phyloP scores from a whole-genome alignment of 2,888 invertebrate species.

The Coenonympha glycerion region DNA sequence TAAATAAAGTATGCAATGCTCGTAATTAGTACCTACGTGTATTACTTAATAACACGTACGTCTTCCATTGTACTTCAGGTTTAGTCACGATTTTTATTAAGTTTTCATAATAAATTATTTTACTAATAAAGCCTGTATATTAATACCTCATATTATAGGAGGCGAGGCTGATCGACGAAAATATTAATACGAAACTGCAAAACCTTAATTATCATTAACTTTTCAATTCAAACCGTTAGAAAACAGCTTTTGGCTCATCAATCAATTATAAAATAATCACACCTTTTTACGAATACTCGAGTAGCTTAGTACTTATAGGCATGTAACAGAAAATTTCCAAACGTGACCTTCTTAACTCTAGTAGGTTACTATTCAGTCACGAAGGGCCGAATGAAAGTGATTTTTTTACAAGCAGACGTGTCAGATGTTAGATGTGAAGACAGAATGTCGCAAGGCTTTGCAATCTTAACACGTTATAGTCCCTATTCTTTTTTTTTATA shows the following conservation, averaged over 20 bases:
- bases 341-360: slow-evolving; percentile 21
- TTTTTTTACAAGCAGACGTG: slow-evolving; percentile 14
- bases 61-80: not conserved
- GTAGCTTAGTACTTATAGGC: too few relatives aligned
- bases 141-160: too few relatives aligned
- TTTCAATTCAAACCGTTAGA: slow-evolving; percentile 4
- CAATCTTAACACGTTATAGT: too few relatives aligned
- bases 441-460: too few relatives aligned
- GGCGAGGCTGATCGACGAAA: not conserved
- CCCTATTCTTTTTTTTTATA: too few relatives aligned
- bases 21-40: not conserved
- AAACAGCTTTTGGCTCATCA: slow-evolving; percentile 4
- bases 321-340: slow-evolving; percentile 14
- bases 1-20: not conserved
- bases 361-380: slow-evolving; percentile 11
- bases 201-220: slow-evolving; percentile 5
- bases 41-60: not conserved
- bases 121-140: too few relatives aligned
- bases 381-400: slow-evolving; percentile 19
- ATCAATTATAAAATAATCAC: slow-evolving; percentile 11
- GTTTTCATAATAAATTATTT: not conserved
- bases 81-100: not conserved
- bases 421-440: too few relatives aligned
- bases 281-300: slow-evolving; percentile 8
- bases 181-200: not conserved